A percentile compares a stretch with the other conserved stretches of the same genome.
Conservation (phyloP, 2,888 invertebrate genomes). For the Amblyteles armatorius region DNA sequence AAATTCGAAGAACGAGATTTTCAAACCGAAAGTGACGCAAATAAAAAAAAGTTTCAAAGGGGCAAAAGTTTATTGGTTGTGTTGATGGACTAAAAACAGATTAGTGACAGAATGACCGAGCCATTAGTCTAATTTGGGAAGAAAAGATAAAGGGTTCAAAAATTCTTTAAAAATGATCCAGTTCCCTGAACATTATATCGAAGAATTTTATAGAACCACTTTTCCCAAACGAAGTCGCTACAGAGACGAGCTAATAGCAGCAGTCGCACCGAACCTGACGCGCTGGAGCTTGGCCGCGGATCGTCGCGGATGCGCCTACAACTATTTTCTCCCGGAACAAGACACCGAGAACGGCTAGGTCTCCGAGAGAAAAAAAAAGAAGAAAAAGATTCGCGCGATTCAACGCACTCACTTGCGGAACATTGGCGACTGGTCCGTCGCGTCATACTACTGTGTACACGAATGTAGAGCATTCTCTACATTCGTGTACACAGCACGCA, state of each 20-base stretch:
- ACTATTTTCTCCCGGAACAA: conserved; percentile 73
- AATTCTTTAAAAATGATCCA: too few species aligned
- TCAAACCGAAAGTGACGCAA: too few species aligned
- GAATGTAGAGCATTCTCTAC: background rate
- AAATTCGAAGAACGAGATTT: too few species aligned
- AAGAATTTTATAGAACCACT: conserved; percentile 59
- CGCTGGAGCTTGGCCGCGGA: conserved; percentile 57
- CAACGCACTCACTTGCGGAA: conserved; percentile 57
- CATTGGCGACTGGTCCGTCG: conserved; percentile 56
- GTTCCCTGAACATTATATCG: background rate
- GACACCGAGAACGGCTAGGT: conserved; percentile 55
- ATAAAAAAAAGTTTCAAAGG: too few species aligned
- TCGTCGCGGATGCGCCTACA: conserved; percentile 68
- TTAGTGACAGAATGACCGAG: too few species aligned
- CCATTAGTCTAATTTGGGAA: too few species aligned
- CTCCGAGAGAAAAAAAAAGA: conserved; percentile 39
- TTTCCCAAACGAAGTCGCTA: conserved; percentile 39
- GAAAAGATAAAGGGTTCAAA: too few species aligned
- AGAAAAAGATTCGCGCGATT: conserved; percentile 59
- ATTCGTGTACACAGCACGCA: background rate
- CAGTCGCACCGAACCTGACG: conserved; percentile 64
- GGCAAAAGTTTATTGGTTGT: too few species aligned
- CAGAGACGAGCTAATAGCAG: conserved; percentile 37
- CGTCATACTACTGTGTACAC: conserved; percentile 6
- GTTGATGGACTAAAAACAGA: too few species aligned